Evolutionary conservation across 1,140 invertebrate species (phyloP).

Genomic region (Solen grandis): DNA sequence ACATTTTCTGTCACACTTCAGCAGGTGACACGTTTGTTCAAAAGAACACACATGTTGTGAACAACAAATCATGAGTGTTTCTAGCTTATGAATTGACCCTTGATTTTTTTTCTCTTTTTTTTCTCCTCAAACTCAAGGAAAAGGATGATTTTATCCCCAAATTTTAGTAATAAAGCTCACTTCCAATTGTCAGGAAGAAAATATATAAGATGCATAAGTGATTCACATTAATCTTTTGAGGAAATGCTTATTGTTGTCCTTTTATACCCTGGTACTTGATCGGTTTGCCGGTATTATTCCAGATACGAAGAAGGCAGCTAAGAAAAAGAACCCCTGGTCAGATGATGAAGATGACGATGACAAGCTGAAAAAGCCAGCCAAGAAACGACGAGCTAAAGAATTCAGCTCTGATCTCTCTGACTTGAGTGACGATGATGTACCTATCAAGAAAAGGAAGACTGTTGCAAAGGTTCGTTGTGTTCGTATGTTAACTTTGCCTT

Average conservation of each 20-base stretch:
- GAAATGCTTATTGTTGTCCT: neutral
- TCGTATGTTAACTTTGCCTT: neutral
- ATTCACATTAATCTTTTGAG: neutral
- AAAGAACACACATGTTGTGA: too few species aligned
- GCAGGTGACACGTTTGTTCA: too few species aligned
- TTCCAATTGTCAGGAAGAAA: neutral
- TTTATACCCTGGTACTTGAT: neutral
- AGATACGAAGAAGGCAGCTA: too few species aligned
- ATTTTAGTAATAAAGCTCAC: too few species aligned
- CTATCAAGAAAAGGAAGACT: conserved; percentile 69
- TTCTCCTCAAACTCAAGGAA: too few species aligned
- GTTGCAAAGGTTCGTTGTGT: conserved; percentile 62
- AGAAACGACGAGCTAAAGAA: conserved; percentile 62
- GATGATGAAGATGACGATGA: conserved; percentile 60
- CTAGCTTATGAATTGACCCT: too few species aligned
- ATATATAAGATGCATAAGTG: conserved; percentile 1
- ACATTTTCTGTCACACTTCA: too few species aligned
- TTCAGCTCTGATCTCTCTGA: conserved; percentile 56
- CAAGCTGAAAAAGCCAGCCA: conserved; percentile 55
- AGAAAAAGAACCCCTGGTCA: conserved; percentile 58
- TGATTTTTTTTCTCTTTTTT: too few species aligned
- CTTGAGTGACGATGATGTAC: conserved; percentile 69
- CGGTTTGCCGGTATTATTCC: neutral
- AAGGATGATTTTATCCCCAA: too few species aligned
- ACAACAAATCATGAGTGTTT: too few species aligned